Base-by-base conservation (phyloP, 2,113 vertebrate species). In the Anhinga anhinga region DNA sequence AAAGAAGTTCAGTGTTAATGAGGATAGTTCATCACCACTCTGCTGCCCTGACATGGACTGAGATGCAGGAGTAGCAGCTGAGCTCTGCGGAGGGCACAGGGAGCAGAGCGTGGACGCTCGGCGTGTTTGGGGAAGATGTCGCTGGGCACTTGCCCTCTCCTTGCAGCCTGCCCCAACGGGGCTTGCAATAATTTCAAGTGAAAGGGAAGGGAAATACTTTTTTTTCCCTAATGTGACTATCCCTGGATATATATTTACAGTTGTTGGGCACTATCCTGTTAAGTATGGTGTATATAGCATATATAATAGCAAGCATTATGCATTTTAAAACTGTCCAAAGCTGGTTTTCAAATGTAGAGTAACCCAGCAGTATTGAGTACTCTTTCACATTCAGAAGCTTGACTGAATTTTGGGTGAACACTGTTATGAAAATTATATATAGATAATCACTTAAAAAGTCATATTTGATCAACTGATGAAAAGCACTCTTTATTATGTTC, bases 91-190 rank as follows among this genome's bases (percentile, higher is more conserved):
- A 42, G 53, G 49, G 15, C 7, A 3, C 52, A 40, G 62, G 13
- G 45, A 58, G 55, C 1, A 1, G 72, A 70, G 18, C 26, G 30
- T 52, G 45, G 34, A 3, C 16, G 30, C 63, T 86, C 2, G 2
- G 21, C 7, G 1, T 50, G 32, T 32, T 47, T 0, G 0, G 30
- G 53, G 34, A 76, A 7, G 40, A 13, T 56, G n/a, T 80, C 0
- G 0, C 72, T 34, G 72, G 9, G 76, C 11, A 11, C 42, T 81
- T 73, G 53, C 26, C 32, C 53, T 59, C 32, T 65, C 78, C 50
- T 62, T 16, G 20, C 32, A 66, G 47, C 34, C 66, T 45, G n/a
- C 29, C 52, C 29, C 47, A 25, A 10, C 6, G 3, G 18, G 55
- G 32, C n/a, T 61, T 55, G 40, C 34, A 61, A 14, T 47, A 34